Evolutionary conservation across 2,113 vertebrate genomes (phyloP).

Genomic region (Nesogale talazaci): DNA sequence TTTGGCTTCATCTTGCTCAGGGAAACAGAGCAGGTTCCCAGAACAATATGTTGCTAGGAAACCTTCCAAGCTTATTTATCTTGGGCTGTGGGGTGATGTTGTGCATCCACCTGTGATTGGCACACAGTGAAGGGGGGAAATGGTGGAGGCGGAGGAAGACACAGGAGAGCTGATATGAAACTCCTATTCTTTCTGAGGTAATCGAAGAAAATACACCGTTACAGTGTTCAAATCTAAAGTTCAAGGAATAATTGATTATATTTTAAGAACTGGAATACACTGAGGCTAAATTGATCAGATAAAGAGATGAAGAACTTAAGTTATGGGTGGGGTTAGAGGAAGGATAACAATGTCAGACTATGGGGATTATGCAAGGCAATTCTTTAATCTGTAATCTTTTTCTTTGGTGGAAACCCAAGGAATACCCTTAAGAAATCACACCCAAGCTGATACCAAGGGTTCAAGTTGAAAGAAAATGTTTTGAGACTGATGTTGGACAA

Average conservation of each 20-base stretch:
- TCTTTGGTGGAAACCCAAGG: background rate
- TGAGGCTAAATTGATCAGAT: background rate
- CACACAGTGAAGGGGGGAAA: background rate
- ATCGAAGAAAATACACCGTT: background rate
- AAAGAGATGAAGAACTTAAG: slow-evolving; percentile 53
- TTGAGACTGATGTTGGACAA: too few species aligned
- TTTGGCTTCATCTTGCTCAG: slow-evolving; percentile 53
- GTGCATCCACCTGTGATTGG: slow-evolving; percentile 46
- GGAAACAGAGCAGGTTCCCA: slow-evolving; percentile 62
- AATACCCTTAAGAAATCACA: background rate
- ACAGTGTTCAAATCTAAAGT: background rate
- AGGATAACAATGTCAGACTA: background rate
- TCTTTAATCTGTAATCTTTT: background rate
- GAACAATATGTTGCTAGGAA: slow-evolving; percentile 70
- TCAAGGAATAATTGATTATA: slow-evolving; percentile 50
- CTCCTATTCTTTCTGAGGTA: slow-evolving; percentile 27
- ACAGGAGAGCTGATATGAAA: background rate
- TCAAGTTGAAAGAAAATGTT: too few species aligned
- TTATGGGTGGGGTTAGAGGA: background rate
- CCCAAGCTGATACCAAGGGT: too few species aligned
- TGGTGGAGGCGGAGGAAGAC: background rate
- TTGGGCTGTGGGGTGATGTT: slow-evolving; percentile 21
- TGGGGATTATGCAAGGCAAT: background rate
- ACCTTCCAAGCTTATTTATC: slow-evolving; percentile 72
- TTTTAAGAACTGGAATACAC: slow-evolving; percentile 45